Percentiles rank a stretch among this genome's conserved stretches.
phyloP scores from a whole-genome alignment of 2,113 vertebrate species.

The Pogonocichla stellata region DNA sequence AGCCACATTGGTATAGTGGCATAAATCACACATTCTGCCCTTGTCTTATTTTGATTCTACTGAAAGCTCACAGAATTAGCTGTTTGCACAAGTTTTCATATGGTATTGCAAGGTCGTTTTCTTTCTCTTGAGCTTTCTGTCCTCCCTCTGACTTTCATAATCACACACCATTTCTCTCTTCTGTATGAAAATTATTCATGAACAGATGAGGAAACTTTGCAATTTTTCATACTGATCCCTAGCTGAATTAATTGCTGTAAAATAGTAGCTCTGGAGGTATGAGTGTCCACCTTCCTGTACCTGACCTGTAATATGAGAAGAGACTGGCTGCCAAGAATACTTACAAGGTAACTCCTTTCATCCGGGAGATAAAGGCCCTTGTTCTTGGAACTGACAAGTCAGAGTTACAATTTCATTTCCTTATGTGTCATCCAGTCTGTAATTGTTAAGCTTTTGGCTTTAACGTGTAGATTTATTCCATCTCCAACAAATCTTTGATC shows the following conservation, averaged over 20 bases:
- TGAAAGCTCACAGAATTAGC: neutral
- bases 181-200: neutral
- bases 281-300: neutral
- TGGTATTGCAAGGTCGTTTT: neutral
- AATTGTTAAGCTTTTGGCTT: slow-evolving; percentile 19
- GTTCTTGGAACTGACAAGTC: slow-evolving; percentile 19
- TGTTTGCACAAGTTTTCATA: neutral
- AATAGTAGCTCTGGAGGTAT: neutral
- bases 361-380: slow-evolving; percentile 12
- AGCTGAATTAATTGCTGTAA: neutral
- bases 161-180: neutral
- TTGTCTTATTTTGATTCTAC: neutral
- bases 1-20: neutral
- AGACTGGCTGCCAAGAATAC: neutral
- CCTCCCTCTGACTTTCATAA: neutral
- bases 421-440: neutral
- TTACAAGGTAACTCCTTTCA: neutral
- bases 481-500: neutral
- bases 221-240: neutral
- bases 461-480: neutral
- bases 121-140: neutral
- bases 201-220: neutral
- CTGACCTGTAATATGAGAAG: neutral
- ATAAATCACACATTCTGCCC: neutral
- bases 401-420: slow-evolving; percentile 38